These are phyloP conservation scores for Mugil cephalus DNA, from an alignment of 2,113 vertebrate genomes.

Conservation along the genomic window DNA sequence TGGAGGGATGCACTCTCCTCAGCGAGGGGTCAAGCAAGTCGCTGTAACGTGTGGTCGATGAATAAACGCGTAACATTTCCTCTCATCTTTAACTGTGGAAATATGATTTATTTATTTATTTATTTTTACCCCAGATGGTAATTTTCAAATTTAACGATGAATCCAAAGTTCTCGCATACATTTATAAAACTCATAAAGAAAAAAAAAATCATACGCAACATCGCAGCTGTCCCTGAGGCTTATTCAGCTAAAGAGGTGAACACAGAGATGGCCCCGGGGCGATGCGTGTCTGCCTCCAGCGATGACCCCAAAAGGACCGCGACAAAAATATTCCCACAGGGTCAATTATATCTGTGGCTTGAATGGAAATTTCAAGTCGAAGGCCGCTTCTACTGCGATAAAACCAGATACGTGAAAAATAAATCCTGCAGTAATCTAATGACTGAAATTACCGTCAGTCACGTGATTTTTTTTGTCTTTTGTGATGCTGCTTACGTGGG, in stretches of 20 bases:
- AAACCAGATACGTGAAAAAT: slow-evolving; percentile 15
- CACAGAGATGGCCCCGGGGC: slow-evolving; percentile 44
- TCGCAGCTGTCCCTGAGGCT: slow-evolving; percentile 29
- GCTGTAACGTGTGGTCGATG: slow-evolving; percentile 35
- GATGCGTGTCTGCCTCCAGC: slow-evolving; percentile 62
- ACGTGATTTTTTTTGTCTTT: slow-evolving; percentile 10
- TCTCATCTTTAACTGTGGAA: not conserved
- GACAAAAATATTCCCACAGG: slow-evolving; percentile 53
- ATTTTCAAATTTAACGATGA: no score
- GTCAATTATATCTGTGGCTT: slow-evolving; percentile 39
- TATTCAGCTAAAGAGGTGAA: slow-evolving; percentile 48
- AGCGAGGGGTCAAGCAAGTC: slow-evolving; percentile 56
- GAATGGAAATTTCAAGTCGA: slow-evolving; percentile 18
- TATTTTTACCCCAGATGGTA: no score
- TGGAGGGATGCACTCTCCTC: slow-evolving; percentile 35
- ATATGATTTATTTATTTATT: not conserved
- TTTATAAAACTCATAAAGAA: not conserved
- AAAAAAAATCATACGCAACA: slow-evolving; percentile 3
- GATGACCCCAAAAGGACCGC: slow-evolving; percentile 47
- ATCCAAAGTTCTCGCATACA: no score
- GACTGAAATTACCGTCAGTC: slow-evolving; percentile 21
- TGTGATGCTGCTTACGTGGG: slow-evolving; percentile 12
- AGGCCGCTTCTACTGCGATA: slow-evolving; percentile 18
- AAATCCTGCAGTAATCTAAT: slow-evolving; percentile 13
- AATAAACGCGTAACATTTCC: slow-evolving; percentile 23